Evolutionary conservation across 2,888 invertebrate species (phyloP).

Genomic region (Strigamia crassipes): DNA sequence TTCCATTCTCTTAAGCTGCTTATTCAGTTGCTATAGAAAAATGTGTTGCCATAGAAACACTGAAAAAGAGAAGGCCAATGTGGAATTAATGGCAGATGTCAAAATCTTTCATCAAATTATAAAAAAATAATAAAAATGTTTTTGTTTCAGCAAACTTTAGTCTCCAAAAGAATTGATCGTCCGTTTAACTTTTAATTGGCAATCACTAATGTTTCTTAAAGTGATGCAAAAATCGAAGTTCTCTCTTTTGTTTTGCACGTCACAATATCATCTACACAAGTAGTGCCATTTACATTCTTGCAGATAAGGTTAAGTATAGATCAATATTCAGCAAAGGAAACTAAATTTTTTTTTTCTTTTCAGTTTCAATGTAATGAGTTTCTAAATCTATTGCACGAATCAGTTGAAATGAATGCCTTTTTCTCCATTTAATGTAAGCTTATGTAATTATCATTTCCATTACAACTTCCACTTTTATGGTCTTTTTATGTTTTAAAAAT

Average conservation of each 20-base stretch:
- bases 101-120: not conserved
- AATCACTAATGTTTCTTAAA: not conserved
- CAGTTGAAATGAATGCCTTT: too few species aligned
- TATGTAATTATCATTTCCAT: too few species aligned
- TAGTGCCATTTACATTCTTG: not conserved
- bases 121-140: too few species aligned
- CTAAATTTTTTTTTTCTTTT: not conserved
- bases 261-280: not conserved
- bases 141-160: too few species aligned
- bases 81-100: not conserved
- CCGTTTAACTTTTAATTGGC: not conserved
- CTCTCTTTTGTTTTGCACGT: not conserved
- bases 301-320: not conserved
- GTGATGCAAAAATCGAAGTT: not conserved
- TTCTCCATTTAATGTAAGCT: too few species aligned
- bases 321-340: not conserved
- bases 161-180: too few species aligned
- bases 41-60: not conserved
- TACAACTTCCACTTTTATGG: too few species aligned
- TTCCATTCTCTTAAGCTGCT: constrained; percentile 1
- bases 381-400: not conserved
- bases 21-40: not conserved
- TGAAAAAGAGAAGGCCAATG: not conserved
- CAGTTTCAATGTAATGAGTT: not conserved
- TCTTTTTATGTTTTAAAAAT: too few species aligned